These are phyloP conservation scores for Aphodius granarius DNA, from an alignment of 2,888 invertebrate genomes.

Conservation along the genomic window DNA sequence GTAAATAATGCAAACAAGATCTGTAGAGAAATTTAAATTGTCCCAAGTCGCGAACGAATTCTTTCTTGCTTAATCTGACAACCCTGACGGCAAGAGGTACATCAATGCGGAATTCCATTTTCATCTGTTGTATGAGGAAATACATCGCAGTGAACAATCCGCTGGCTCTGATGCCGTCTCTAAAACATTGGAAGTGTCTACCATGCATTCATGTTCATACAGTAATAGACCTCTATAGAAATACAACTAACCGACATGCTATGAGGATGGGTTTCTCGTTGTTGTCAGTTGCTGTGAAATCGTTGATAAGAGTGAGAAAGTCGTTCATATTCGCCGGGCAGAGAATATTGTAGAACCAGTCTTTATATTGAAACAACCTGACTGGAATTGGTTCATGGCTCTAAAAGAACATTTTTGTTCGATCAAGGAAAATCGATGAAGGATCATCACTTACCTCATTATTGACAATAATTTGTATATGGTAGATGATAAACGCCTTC, in stretches of 20 bases:
- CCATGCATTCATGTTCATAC: no score
- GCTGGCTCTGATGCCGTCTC: conserved; percentile 55
- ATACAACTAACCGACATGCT: no score
- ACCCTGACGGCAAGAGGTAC: conserved; percentile 54
- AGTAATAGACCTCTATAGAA: no score
- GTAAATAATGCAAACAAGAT: conserved; percentile 19
- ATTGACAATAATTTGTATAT: neutral
- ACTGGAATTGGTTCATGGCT: neutral
- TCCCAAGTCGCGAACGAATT: conserved; percentile 48
- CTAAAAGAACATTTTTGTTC: no score
- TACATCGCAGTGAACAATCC: conserved; percentile 55
- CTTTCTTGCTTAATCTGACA: conserved; percentile 52
- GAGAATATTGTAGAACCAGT: neutral
- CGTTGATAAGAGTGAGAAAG: neutral
- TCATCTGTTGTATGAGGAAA: conserved; percentile 56
- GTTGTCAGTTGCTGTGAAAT: neutral
- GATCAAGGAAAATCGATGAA: no score
- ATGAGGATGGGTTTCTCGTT: neutral
- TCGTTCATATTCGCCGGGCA: neutral
- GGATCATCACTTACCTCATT: neutral
- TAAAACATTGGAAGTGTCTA: conserved; percentile 38
- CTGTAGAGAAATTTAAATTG: conserved; percentile 24
- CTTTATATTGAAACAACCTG: neutral
- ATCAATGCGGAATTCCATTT: conserved; percentile 56
- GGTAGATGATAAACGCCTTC: neutral